Evolutionary conservation across 2,797 vertebrate species (phyloP).

Genomic region (Lates japonicus): DNA sequence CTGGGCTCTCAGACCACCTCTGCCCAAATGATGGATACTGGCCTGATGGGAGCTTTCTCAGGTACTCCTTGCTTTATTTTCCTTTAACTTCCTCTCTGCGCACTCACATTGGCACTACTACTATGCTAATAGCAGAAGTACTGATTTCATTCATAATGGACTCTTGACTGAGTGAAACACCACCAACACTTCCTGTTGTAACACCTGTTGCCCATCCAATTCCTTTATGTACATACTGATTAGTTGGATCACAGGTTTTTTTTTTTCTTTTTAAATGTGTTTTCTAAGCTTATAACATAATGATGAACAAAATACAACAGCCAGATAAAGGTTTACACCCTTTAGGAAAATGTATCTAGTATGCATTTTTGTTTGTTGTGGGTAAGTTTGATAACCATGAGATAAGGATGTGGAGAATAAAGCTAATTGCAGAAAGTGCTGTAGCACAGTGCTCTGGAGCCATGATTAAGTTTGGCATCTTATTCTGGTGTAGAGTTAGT

Average conservation of each 20-base stretch:
- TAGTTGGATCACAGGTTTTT: not conserved
- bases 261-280: not conserved
- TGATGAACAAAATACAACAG: not conserved
- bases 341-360: too few species aligned
- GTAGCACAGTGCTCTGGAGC: too few species aligned
- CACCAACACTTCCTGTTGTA: too few species aligned
- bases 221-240: not conserved
- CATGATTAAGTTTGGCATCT: too few species aligned
- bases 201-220: not conserved
- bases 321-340: not conserved
- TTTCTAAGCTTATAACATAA: not conserved
- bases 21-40: conserved; percentile 73
- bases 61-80: conserved; percentile 58
- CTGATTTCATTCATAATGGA: not conserved
- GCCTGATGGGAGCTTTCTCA: conserved; percentile 74
- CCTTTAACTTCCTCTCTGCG: not conserved
- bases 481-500: too few species aligned
- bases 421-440: too few species aligned
- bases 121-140: not conserved
- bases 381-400: too few species aligned
- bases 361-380: too few species aligned
- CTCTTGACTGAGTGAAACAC: not conserved
- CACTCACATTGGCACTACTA: not conserved
- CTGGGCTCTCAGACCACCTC: conserved; percentile 67
- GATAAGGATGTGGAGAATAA: too few species aligned